phyloP scores from a whole-genome alignment of 2,113 vertebrate genomes.

The Ornithorhynchus anatinus region DNA sequence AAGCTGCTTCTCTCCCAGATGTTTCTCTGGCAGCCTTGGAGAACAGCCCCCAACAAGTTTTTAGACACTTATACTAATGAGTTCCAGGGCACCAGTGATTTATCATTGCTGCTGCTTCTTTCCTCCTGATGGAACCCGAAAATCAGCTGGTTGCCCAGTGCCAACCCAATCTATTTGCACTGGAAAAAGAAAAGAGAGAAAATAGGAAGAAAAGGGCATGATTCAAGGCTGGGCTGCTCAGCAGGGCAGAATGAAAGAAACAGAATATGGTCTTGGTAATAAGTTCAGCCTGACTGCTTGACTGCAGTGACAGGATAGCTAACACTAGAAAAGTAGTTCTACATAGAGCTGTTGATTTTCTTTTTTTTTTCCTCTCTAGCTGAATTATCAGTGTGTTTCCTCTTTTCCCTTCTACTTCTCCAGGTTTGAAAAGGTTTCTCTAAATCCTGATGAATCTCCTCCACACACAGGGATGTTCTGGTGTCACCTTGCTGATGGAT shows the following conservation, averaged over 20 bases:
- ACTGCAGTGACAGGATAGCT: not conserved
- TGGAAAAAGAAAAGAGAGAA: not conserved
- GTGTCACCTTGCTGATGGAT: no score
- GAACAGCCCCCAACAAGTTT: constrained; percentile 21
- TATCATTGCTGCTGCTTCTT: not conserved
- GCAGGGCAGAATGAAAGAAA: not conserved
- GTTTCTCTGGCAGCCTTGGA: constrained; percentile 10
- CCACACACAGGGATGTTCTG: no score
- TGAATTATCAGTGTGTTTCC: not conserved
- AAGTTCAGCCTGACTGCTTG: not conserved
- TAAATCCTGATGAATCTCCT: not conserved
- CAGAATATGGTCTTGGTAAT: not conserved
- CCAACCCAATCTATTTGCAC: not conserved
- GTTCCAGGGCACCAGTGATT: not conserved
- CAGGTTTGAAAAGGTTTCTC: not conserved
- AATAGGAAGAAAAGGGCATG: not conserved
- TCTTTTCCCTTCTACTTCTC: not conserved
- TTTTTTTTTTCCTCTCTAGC: not conserved
- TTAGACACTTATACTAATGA: constrained; percentile 25
- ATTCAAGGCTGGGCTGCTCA: not conserved
- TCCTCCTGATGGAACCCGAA: not conserved
- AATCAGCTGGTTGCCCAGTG: not conserved
- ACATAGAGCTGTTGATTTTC: not conserved
- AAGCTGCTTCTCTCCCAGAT: constrained; percentile 21
- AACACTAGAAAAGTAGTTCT: not conserved